These are phyloP conservation scores for Epinephelus malabaricus DNA, from an alignment of 2,797 vertebrate genomes.

Conservation along the genomic window DNA sequence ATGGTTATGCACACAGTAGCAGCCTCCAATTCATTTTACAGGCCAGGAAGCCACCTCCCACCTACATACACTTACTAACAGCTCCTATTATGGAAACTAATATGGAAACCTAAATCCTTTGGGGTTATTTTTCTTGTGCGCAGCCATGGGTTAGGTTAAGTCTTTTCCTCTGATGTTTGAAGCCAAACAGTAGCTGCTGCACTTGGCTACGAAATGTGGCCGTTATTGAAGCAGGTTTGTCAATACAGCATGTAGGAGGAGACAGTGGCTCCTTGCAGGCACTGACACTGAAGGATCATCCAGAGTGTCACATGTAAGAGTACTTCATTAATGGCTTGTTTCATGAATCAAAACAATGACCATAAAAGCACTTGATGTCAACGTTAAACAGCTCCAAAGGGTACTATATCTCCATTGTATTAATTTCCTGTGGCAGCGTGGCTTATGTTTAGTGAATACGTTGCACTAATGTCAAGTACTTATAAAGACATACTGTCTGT, in stretches of 20 bases:
- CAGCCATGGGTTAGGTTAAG: constrained; percentile 37
- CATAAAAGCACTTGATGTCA: constrained; percentile 8
- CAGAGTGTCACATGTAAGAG: constrained; percentile 7
- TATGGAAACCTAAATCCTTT: constrained; percentile 67
- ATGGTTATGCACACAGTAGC: constrained; percentile 51
- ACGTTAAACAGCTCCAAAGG: background rate
- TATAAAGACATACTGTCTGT: constrained; percentile 7
- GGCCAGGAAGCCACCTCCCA: constrained; percentile 58
- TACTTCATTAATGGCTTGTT: constrained; percentile 11
- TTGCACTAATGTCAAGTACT: constrained; percentile 3
- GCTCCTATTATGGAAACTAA: constrained; percentile 66
- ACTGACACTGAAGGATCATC: constrained; percentile 1
- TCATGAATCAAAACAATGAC: constrained; percentile 10
- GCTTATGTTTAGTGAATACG: background rate
- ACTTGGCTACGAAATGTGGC: constrained; percentile 26
- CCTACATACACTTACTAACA: constrained; percentile 49
- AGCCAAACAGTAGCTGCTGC: constrained; percentile 44
- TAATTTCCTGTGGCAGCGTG: background rate
- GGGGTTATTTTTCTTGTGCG: constrained; percentile 55
- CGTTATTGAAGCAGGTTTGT: constrained; percentile 31
- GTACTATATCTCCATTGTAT: background rate
- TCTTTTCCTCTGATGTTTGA: constrained; percentile 46
- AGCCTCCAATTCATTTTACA: constrained; percentile 63
- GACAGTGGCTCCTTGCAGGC: constrained; percentile 16
- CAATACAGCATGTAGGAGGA: constrained; percentile 21